Evolutionary conservation across 2,888 invertebrate genomes (phyloP), one percentile per base, ranked within the genome.

Genomic region (Dryobotodes eremita): DNA sequence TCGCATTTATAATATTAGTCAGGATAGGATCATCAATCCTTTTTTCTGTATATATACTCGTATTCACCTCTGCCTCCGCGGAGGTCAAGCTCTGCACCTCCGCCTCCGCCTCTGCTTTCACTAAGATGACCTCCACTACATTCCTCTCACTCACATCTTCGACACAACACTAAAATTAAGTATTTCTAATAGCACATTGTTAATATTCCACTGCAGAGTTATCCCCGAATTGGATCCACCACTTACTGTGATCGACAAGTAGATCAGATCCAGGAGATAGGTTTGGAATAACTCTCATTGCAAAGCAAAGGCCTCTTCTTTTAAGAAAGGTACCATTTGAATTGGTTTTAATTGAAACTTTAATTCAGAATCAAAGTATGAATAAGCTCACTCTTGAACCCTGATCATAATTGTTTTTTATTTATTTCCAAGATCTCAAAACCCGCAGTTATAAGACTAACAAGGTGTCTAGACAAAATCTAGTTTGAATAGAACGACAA

Each of bases 401-500:
- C 17, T 10, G n/a, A 31, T 23, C 31, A 69, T 53, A 31, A 31
- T 36, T 0, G 23, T 31, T 23, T 36, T 59, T 36, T 50, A 13
- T 48, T 53, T 13, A n/a, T 0, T 55, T 23, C n/a, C 31, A 36
- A 17, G 0, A 46, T 13, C 15, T 7, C 15, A 66, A 20, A 79
- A 13, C 46, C 10, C 6, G 15, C 10, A 59, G 46, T 26, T 8
- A 36, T 46, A 50, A 50, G 7, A 55, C 42, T 66, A 79, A 81
- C 61, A 71, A 84, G 55, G 15, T 26, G 36, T 71, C 82, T 86
- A 82, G 82, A 57, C 31, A 46, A 61, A 73, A 77, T 73, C 77
- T 83, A 83, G 71, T 66, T 53, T 83, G 62, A 78, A 73, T 68
- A 31, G 55, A 42, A 64, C 26, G 57, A 84, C 62, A 87, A 86